Percentiles rank a stretch among this genome's conserved stretches.
phyloP scores from a whole-genome alignment of 2,797 vertebrate genomes.

The Amphiprion clarkii region DNA sequence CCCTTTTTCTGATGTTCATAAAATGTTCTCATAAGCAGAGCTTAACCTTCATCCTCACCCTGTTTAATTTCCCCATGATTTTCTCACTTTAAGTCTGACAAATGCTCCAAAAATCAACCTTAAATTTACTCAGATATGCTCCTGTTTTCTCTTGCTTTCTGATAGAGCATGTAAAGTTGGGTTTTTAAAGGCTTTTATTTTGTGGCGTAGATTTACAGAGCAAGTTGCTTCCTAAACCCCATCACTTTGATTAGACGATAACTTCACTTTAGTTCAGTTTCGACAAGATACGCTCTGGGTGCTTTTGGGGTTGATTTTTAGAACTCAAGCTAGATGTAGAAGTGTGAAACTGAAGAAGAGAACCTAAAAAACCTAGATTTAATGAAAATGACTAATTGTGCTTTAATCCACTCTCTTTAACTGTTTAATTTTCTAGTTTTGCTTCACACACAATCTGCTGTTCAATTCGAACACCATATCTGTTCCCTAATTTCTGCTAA shows the following conservation, averaged over 20 bases:
- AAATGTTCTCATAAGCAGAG: constrained; percentile 1
- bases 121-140: neutral
- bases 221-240: too few relatives aligned
- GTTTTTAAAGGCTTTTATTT: too few relatives aligned
- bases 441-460: constrained; percentile 31
- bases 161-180: neutral
- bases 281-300: neutral
- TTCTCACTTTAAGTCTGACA: neutral
- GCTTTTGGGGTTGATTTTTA: constrained; percentile 26
- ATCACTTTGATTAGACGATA: too few relatives aligned
- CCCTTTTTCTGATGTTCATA: constrained; percentile 13
- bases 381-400: constrained; percentile 18
- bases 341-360: neutral
- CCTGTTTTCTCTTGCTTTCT: neutral
- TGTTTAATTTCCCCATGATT: neutral
- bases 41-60: neutral
- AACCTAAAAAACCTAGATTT: neutral
- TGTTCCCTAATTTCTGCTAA: constrained; percentile 44
- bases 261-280: neutral
- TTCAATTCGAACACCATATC: neutral
- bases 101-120: constrained; percentile 15
- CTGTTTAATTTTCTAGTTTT: constrained; percentile 58
- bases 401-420: constrained; percentile 54
- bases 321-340: neutral
- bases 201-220: too few relatives aligned